Base-by-base conservation (phyloP, 2,113 vertebrate genomes). In the Dipodomys spectabilis region DNA sequence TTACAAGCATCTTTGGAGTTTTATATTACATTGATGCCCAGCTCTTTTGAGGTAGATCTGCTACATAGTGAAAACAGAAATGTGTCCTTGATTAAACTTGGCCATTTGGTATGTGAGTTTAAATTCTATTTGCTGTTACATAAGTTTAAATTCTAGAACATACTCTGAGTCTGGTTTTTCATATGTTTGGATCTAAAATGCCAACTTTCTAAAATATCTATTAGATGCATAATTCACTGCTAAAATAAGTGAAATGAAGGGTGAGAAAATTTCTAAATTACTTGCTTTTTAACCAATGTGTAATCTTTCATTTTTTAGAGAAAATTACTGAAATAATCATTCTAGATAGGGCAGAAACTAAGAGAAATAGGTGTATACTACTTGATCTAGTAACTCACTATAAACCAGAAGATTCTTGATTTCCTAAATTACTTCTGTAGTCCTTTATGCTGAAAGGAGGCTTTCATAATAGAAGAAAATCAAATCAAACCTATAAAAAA, bases 41-140 rank as follows among this genome's bases (percentile, higher is more conserved):
- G 32, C 4, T 91, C 79, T 86, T 95, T 84, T 60, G 44, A 39
- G 15, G 32, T 62, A 84, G 4, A 92, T 32, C n/a, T 81, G 9
- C 32, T 77, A 53, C 20, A 83, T 25, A 30, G 7, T 62, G 11
- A 93, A 96, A 86, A 71, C 75, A 64, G 45, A 94, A 82, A 28
- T 80, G 23, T 71, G 23, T 45, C 62, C 22, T 81, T 20, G 1
- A 11, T 84, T 86, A 44, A 80, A 82, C 86, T 86, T 92, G 22
- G 7, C 49, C 27, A 45, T 73, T 93, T 78, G 28, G 82, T 74
- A 7, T 89, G 1, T 57, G 60, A 78, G 23, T 93, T 93, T 78
- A 78, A 73, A 72, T 82, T 82, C 53, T 84, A 49, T 49, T 49
- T 49, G 49, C 12, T 49, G 49, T 49, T 49, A 49, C 12, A 49